phyloP scores from a whole-genome alignment of 2,113 vertebrate species.

The Probosciger aterrimus region DNA sequence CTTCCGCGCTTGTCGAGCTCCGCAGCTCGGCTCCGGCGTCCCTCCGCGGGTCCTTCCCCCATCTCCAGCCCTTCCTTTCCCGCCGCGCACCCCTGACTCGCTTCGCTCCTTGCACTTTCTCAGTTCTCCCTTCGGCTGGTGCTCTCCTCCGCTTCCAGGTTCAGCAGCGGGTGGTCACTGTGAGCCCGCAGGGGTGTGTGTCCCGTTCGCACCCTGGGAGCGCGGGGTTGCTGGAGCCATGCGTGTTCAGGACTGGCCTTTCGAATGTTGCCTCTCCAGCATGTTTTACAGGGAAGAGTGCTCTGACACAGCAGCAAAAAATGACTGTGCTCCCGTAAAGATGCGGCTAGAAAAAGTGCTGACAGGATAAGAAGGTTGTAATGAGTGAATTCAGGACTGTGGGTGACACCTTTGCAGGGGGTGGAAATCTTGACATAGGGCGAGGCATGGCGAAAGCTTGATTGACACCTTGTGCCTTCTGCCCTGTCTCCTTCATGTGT shows the following conservation, averaged over 20 bases:
- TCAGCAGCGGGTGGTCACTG: too few species aligned
- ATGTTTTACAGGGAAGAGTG: neutral
- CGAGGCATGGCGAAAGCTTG: neutral
- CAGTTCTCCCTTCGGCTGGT: too few species aligned
- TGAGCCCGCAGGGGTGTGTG: fast-evolving
- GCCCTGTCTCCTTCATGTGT: too few species aligned
- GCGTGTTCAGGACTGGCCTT: neutral
- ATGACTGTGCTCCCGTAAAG: neutral
- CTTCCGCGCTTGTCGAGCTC: too few species aligned
- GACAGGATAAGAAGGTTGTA: neutral
- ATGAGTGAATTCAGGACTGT: neutral
- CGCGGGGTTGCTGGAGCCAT: neutral
- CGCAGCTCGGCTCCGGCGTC: neutral
- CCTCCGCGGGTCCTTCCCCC: neutral
- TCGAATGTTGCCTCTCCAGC: neutral
- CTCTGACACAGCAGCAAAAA: neutral
- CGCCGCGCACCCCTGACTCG: fast-evolving
- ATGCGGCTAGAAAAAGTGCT: neutral
- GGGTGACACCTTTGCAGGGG: neutral
- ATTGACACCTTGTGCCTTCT: neutral
- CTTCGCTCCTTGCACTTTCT: neutral
- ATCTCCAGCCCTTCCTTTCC: fast-evolving
- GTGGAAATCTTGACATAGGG: neutral
- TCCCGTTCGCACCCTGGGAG: neutral
- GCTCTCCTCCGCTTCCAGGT: neutral